Conservation (phyloP, 2,113 vertebrate genomes). For the Triplophysa tibetana region DNA sequence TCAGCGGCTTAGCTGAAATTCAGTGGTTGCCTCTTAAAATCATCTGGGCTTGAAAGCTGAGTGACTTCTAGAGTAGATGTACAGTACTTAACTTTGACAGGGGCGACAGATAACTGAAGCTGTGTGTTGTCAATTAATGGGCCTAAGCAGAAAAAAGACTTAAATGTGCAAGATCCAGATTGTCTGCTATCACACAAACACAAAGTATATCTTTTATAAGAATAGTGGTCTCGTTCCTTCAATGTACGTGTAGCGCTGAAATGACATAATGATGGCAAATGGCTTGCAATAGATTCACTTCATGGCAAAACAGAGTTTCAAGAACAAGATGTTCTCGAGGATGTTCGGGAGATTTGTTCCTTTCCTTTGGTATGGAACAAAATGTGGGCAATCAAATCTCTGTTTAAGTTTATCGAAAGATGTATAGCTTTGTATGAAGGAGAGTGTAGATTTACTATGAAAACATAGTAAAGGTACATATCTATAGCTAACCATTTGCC, state of each 20-base stretch:
- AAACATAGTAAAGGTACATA: neutral
- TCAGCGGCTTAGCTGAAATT: conserved; percentile 22
- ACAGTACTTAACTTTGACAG: conserved; percentile 60
- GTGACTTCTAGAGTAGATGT: conserved; percentile 52
- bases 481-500: neutral
- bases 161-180: conserved; percentile 67
- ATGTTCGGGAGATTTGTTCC: conserved; percentile 7
- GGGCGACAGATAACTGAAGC: conserved; percentile 70
- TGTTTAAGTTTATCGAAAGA: neutral
- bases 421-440: neutral
- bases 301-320: neutral
- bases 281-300: neutral
- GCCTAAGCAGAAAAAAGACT: conserved; percentile 53
- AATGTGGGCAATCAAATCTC: neutral
- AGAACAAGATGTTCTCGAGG: neutral
- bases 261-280: conserved; percentile 21
- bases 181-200: conserved; percentile 33
- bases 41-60: conserved; percentile 61
- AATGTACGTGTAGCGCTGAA: neutral
- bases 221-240: neutral
- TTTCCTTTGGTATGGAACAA: neutral
- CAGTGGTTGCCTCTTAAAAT: conserved; percentile 26
- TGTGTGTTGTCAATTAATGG: conserved; percentile 55
- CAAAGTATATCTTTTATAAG: conserved; percentile 35
- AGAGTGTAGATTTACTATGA: neutral